Evolutionary conservation across 2,888 invertebrate genomes (phyloP).

Genomic region (Mimas tiliae): DNA sequence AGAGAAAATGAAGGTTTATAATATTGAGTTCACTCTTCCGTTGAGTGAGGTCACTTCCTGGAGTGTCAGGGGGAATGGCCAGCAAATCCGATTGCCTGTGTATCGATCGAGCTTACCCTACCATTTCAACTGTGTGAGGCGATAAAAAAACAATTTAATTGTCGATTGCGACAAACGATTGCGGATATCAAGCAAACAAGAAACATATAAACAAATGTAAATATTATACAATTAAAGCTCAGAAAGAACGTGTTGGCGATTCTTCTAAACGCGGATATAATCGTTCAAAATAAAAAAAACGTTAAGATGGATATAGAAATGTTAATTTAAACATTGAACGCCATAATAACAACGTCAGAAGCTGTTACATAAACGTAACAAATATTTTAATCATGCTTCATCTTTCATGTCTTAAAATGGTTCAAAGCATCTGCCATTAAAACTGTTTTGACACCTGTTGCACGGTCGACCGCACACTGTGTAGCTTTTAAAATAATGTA

Average conservation of each 20-base stretch:
- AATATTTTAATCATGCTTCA: constrained; percentile 17
- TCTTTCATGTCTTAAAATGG: constrained; percentile 22
- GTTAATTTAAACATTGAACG: neutral
- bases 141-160: constrained; percentile 26
- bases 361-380: neutral
- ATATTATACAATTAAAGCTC: constrained; percentile 12
- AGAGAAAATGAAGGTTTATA: constrained; percentile 62
- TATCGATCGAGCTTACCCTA: constrained; percentile 62
- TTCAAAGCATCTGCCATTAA: constrained; percentile 43
- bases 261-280: constrained; percentile 26
- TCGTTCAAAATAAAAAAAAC: neutral
- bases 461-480: constrained; percentile 43
- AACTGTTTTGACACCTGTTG: constrained; percentile 63
- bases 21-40: constrained; percentile 68
- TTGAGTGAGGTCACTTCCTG: constrained; percentile 75
- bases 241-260: constrained; percentile 19
- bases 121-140: constrained; percentile 40
- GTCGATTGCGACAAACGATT: too few species aligned
- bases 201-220: constrained; percentile 16
- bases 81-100: constrained; percentile 68
- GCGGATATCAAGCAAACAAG: constrained; percentile 22
- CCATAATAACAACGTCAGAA: neutral
- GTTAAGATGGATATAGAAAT: neutral
- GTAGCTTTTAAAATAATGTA: constrained; percentile 30
- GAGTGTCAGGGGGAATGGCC: constrained; percentile 57